Conservation (phyloP, 1,140 invertebrate species). For the Bathynomus jamesi region DNA sequence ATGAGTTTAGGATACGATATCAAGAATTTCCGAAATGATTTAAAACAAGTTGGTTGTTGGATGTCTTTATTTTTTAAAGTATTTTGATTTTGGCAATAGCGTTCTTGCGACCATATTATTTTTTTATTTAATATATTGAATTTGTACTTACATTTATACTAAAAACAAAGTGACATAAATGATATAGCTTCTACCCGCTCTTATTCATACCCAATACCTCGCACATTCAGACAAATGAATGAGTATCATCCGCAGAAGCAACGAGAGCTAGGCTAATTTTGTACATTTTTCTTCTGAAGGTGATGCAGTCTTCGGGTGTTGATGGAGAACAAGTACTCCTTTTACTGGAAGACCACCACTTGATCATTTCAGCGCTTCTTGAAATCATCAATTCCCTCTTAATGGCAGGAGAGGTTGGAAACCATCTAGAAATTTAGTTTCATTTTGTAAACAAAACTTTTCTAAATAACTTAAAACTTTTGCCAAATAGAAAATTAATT, state of each 20-base stretch:
- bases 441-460: too few relatives aligned
- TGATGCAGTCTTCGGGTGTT: constrained; percentile 68
- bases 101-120: background rate
- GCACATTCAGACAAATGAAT: too few relatives aligned
- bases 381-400: constrained; percentile 62
- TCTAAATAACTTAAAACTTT: too few relatives aligned
- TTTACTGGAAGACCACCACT: constrained; percentile 76
- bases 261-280: too few relatives aligned
- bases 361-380: constrained; percentile 57
- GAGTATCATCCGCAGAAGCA: too few relatives aligned
- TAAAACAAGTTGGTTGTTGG: constrained; percentile 45
- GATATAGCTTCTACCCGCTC: too few relatives aligned
- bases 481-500: too few relatives aligned
- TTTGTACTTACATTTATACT: background rate
- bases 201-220: too few relatives aligned
- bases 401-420: constrained; percentile 54
- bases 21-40: constrained; percentile 57
- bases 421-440: too few relatives aligned
- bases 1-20: constrained; percentile 51
- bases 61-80: background rate
- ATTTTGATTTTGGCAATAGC: background rate
- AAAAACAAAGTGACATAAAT: too few relatives aligned
- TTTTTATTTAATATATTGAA: background rate
- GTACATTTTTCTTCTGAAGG: too few relatives aligned
- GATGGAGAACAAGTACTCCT: constrained; percentile 69